These are phyloP conservation scores for Tanypteryx hageni DNA, from an alignment of 2,888 invertebrate species.

Conservation along the genomic window DNA sequence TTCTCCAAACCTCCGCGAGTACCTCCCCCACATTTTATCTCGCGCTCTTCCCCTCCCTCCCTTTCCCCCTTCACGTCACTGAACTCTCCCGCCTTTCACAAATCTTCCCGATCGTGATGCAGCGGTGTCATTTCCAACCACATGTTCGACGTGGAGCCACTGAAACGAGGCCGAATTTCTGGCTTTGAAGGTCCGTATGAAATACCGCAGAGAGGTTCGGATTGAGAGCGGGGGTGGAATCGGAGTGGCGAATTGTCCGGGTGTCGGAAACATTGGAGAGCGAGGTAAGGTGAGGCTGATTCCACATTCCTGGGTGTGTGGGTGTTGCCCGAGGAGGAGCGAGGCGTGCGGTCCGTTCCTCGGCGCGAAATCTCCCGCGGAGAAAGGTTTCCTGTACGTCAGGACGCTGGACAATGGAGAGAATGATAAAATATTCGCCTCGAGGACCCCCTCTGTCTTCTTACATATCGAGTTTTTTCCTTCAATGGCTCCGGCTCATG, in stretches of 20 bases:
- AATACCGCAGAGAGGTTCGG: neutral
- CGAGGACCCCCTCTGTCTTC: neutral
- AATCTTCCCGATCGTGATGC: too few relatives aligned
- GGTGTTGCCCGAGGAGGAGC: neutral
- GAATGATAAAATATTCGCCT: slow-evolving; percentile 25
- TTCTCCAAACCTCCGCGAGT: too few relatives aligned
- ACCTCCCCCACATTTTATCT: too few relatives aligned
- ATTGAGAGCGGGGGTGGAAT: neutral
- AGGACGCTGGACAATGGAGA: slow-evolving; percentile 21
- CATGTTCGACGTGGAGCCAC: too few relatives aligned
- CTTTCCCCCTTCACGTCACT: too few relatives aligned
- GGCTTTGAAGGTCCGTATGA: too few relatives aligned
- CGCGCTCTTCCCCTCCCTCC: too few relatives aligned
- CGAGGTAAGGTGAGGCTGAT: neutral
- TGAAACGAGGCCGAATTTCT: too few relatives aligned
- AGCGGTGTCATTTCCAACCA: too few relatives aligned
- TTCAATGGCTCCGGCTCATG: neutral
- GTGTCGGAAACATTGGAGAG: neutral
- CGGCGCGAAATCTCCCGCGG: neutral
- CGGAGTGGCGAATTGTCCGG: too few relatives aligned
- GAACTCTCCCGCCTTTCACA: too few relatives aligned
- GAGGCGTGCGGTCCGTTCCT: neutral
- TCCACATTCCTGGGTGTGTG: slow-evolving; percentile 36
- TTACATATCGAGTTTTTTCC: neutral
- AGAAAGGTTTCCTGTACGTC: slow-evolving; percentile 1